Conservation (phyloP, 2,113 vertebrate species). For the Zapus hudsonius region DNA sequence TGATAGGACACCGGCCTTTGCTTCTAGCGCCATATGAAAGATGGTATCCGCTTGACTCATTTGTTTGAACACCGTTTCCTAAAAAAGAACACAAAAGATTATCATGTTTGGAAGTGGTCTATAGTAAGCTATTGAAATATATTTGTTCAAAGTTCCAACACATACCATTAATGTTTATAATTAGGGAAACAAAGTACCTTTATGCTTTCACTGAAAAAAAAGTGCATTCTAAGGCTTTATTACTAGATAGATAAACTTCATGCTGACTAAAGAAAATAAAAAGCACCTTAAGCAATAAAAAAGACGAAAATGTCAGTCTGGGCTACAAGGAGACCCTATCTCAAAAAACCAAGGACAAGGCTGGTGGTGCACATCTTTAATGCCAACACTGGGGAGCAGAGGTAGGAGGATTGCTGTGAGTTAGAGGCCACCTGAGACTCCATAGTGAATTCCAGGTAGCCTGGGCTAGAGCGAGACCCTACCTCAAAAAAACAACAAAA, state of each 20-base stretch:
- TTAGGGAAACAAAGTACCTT: background rate
- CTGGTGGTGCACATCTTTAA: too few species aligned
- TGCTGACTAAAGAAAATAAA: background rate
- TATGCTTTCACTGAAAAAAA: background rate
- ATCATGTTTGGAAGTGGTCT: constrained; percentile 30
- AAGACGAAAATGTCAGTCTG: too few species aligned
- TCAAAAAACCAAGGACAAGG: too few species aligned
- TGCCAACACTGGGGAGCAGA: too few species aligned
- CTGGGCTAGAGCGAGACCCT: too few species aligned
- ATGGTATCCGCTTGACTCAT: constrained; percentile 83
- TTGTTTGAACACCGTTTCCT: constrained; percentile 93
- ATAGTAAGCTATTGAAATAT: background rate
- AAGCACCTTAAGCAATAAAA: background rate
- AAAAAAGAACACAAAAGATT: constrained; percentile 63
- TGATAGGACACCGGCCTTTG: constrained; percentile 89
- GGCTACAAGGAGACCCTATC: too few species aligned
- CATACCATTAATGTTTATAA: background rate
- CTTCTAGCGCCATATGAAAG: constrained; percentile 89
- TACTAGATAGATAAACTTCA: constrained; percentile 2
- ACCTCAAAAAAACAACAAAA: constrained; percentile 11
- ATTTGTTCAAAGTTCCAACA: background rate
- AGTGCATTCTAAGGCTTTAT: background rate
- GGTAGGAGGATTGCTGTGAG: too few species aligned
- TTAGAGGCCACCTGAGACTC: too few species aligned
- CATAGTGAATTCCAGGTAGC: too few species aligned